Evolutionary conservation across 2,888 invertebrate genomes (phyloP).

Genomic region (Lamellibrachia satsuma): DNA sequence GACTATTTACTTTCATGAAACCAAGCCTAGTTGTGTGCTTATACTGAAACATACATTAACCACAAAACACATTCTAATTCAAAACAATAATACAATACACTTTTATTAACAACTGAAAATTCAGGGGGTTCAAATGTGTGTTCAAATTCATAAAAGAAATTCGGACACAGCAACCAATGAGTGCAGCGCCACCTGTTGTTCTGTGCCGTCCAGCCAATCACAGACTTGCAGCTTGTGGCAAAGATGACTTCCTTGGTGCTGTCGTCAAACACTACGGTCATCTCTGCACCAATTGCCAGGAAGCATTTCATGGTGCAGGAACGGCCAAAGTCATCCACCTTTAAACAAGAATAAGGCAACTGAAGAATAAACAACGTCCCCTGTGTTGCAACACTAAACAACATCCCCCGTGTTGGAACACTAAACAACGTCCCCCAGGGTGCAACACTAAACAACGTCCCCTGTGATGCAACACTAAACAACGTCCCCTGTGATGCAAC

Average conservation of each 20-base stretch:
- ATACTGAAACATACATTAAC: not conserved
- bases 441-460: no score
- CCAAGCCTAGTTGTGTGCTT: not conserved
- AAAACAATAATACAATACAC: not conserved
- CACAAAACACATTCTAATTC: not conserved
- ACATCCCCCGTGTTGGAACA: not conserved
- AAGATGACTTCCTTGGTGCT: constrained; percentile 83
- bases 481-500: no score
- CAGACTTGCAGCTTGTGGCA: constrained; percentile 82
- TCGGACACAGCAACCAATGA: not conserved
- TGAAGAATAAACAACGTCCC: not conserved
- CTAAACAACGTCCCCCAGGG: no score
- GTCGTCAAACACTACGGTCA: constrained; percentile 86
- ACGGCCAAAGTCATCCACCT: constrained; percentile 64
- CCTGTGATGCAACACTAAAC: no score
- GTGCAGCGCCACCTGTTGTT: constrained; percentile 68
- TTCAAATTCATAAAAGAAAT: not conserved
- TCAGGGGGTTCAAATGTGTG: not conserved
- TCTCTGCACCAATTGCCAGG: constrained; percentile 87
- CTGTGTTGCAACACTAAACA: not conserved
- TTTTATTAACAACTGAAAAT: not conserved
- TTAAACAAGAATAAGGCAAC: not conserved
- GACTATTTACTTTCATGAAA: not conserved
- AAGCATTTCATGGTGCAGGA: constrained; percentile 75
- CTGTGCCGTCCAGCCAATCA: constrained; percentile 78